These are phyloP conservation scores for Hormaphis cornu DNA, from an alignment of 1,140 invertebrate genomes.

Conservation along the genomic window DNA sequence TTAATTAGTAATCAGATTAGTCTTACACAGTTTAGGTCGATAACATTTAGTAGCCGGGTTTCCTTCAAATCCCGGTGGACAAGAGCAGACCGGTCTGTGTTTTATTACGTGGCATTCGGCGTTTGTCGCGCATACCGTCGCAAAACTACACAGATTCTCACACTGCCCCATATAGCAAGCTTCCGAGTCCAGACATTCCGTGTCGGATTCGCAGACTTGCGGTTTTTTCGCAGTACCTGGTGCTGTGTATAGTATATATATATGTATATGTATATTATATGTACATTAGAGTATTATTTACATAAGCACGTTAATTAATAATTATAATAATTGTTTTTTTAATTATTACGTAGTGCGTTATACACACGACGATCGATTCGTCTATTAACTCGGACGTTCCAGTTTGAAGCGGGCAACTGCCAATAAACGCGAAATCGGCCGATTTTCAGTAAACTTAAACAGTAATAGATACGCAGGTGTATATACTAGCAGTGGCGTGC, in stretches of 20 bases:
- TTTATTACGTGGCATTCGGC: conserved; percentile 63
- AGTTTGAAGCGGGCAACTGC: too few relatives aligned
- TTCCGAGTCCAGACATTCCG: conserved; percentile 62
- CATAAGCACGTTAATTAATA: not conserved
- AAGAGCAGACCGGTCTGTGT: conserved; percentile 67
- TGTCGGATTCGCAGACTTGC: conserved; percentile 61
- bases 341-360: too few relatives aligned
- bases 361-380: too few relatives aligned
- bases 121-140: conserved; percentile 56
- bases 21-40: conserved; percentile 60
- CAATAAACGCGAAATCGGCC: too few relatives aligned
- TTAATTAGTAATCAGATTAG: conserved; percentile 24
- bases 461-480: too few relatives aligned
- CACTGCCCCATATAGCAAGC: conserved; percentile 63
- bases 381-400: too few relatives aligned
- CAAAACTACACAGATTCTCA: conserved; percentile 63
- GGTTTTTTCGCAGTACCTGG: conserved; percentile 53
- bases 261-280: conserved; percentile 6
- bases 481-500: too few relatives aligned
- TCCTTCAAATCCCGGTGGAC: conserved; percentile 61
- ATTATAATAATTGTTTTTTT: not conserved
- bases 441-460: too few relatives aligned
- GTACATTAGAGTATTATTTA: conserved; percentile 28
- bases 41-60: conserved; percentile 64
- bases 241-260: conserved; percentile 46